phyloP scores from a whole-genome alignment of 2,797 vertebrate species.

The Crenuchus spilurus region DNA sequence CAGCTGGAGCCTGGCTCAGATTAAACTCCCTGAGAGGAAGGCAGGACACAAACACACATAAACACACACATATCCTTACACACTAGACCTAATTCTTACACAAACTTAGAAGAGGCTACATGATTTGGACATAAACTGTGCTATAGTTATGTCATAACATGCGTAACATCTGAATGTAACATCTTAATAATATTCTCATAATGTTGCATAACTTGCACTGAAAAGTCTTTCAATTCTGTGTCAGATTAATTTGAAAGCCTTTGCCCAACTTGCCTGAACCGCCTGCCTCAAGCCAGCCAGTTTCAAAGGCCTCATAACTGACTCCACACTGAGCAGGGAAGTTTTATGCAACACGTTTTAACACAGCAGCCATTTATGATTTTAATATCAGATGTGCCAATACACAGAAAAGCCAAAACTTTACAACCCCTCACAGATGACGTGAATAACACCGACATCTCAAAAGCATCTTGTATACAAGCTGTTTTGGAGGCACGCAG shows the following conservation, averaged over 20 bases:
- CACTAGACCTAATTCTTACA: not conserved
- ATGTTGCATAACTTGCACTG: not conserved
- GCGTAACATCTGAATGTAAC: not conserved
- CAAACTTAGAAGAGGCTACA: not conserved
- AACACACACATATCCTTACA: constrained; percentile 15
- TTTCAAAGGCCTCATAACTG: not conserved
- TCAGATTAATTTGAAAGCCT: not conserved
- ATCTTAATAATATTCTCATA: not conserved
- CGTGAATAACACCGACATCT: too few species aligned
- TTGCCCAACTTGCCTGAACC: too few species aligned
- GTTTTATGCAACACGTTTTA: too few species aligned
- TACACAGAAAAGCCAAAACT: too few species aligned
- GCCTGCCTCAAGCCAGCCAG: not conserved
- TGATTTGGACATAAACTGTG: not conserved
- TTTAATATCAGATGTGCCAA: too few species aligned
- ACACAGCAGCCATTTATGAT: too few species aligned
- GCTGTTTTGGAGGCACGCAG: too few species aligned
- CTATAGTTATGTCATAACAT: not conserved
- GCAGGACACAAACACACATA: not conserved
- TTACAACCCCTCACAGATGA: too few species aligned
- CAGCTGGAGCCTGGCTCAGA: constrained; percentile 74
- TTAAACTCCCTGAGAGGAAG: constrained; percentile 68
- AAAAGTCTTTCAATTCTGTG: not conserved
- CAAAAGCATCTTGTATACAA: too few species aligned
- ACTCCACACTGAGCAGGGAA: not conserved